phyloP scores from a whole-genome alignment of 2,797 vertebrate genomes.

The Sebastiscus tertius region DNA sequence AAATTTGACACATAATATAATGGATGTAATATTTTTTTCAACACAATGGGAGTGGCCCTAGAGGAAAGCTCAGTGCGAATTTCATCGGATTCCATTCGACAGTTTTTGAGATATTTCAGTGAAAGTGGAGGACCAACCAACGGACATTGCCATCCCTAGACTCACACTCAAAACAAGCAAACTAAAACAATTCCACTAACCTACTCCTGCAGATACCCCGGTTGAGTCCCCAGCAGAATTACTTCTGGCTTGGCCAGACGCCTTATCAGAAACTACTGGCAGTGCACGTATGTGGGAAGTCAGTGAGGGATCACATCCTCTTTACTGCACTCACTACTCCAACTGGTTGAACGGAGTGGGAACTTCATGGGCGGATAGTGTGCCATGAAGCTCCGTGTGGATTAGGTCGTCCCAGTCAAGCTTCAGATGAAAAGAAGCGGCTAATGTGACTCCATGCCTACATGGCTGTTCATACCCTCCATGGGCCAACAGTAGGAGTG shows the following conservation, averaged over 20 bases:
- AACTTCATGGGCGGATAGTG: constrained; percentile 19
- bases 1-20: neutral
- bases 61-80: neutral
- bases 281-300: constrained; percentile 22
- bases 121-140: neutral
- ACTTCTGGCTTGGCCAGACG: neutral
- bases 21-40: neutral
- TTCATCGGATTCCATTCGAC: neutral
- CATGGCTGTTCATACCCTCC: constrained; percentile 17
- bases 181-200: constrained; percentile 4
- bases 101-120: neutral
- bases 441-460: constrained; percentile 22
- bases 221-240: constrained; percentile 6
- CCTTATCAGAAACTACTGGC: neutral
- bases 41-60: neutral
- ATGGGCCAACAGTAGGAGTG: constrained; percentile 1
- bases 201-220: neutral
- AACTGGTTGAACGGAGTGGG: constrained; percentile 22
- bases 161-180: neutral
- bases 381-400: constrained; percentile 13
- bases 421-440: constrained; percentile 35
- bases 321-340: constrained; percentile 19
- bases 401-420: constrained; percentile 25
- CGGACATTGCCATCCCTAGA: neutral
- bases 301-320: constrained; percentile 11